A percentile compares a stretch with the other conserved stretches of the same genome.
phyloP scores from a whole-genome alignment of 2,113 vertebrate species.

The Megaceryle maxima region DNA sequence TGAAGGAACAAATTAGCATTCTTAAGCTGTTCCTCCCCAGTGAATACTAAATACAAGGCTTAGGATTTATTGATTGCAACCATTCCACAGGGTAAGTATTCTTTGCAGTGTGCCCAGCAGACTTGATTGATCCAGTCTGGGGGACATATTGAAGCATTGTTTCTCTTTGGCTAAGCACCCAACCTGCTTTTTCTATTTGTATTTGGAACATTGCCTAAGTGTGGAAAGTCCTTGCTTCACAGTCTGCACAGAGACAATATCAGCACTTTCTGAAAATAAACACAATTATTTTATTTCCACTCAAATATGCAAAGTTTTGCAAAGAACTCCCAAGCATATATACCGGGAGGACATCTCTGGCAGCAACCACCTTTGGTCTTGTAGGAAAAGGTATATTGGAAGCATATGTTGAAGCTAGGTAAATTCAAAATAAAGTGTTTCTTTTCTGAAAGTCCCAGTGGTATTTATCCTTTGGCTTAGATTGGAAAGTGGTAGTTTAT shows the following conservation, averaged over 20 bases:
- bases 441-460: background rate
- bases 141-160: background rate
- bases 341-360: background rate
- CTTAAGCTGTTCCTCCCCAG: background rate
- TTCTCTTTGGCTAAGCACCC: background rate
- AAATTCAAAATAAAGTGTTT: background rate
- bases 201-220: background rate
- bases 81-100: background rate
- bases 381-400: background rate
- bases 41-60: background rate
- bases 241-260: background rate
- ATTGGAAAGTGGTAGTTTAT: background rate
- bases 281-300: background rate
- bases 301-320: background rate
- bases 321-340: background rate
- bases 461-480: background rate
- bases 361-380: background rate
- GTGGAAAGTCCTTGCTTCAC: background rate
- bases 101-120: background rate
- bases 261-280: conserved; percentile 16
- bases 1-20: background rate
- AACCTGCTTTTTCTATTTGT: background rate
- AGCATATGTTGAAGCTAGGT: background rate
- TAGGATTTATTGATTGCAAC: conserved; percentile 23
- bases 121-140: background rate